Evolutionary conservation across 2,888 invertebrate genomes (phyloP).

Genomic region (Elegia similella): DNA sequence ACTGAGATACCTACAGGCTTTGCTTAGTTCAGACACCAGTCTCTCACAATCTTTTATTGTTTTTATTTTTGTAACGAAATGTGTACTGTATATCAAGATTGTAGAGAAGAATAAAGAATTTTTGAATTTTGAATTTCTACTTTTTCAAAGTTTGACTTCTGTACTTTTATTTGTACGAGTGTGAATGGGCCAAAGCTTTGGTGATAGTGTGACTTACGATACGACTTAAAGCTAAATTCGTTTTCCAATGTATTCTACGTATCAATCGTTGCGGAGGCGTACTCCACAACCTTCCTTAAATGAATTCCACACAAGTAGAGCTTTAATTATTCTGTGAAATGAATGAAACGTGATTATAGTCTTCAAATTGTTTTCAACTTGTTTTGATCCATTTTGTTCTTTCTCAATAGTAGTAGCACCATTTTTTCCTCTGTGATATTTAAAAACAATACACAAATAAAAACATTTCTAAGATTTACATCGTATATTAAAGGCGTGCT

Average conservation of each 20-base stretch:
- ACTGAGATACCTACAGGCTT: too few species aligned
- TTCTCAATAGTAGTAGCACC: too few species aligned
- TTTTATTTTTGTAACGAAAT: too few species aligned
- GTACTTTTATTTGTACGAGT: not conserved
- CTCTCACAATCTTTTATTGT: too few species aligned
- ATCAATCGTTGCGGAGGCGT: not conserved
- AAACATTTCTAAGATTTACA: not conserved
- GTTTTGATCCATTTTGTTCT: too few species aligned
- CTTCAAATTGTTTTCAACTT: too few species aligned
- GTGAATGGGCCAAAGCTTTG: slow-evolving; percentile 7
- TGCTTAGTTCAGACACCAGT: too few species aligned
- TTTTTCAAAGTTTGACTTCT: not conserved
- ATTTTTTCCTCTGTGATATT: too few species aligned
- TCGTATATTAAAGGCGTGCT: slow-evolving; percentile 16
- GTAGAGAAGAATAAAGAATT: too few species aligned
- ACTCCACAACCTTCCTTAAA: not conserved
- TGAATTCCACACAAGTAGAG: not conserved
- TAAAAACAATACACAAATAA: not conserved
- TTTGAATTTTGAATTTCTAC: too few species aligned
- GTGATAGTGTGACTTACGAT: slow-evolving; percentile 13
- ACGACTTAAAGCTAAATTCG: slow-evolving; percentile 10
- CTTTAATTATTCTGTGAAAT: not conserved
- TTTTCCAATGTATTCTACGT: slow-evolving; percentile 13
- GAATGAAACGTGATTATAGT: not conserved
- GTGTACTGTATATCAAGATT: too few species aligned